Evolutionary conservation across 2,113 vertebrate species (phyloP).

Genomic region (Thomomys bottae): DNA sequence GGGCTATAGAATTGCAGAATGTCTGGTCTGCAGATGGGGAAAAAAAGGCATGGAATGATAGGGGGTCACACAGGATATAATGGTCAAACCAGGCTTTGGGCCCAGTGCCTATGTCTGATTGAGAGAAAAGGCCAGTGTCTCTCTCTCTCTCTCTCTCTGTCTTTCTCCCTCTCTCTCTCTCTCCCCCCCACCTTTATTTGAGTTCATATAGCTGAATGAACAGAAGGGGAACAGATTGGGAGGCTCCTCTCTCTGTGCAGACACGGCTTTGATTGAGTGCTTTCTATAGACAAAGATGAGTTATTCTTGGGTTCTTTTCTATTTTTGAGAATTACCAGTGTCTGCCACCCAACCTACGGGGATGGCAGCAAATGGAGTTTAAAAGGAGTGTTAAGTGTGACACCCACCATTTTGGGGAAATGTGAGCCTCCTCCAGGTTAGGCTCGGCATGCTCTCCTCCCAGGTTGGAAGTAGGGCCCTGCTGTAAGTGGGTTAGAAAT

Average conservation of each 20-base stretch:
- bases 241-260: not conserved
- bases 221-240: not conserved
- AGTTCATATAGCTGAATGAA: not conserved
- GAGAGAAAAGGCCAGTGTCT: not conserved
- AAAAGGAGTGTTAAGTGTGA: not conserved
- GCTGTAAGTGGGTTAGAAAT: not conserved
- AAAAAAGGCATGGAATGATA: not conserved
- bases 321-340: not conserved
- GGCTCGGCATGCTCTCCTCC: not conserved
- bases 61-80: not conserved
- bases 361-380: not conserved
- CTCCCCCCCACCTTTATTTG: not conserved
- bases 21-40: not conserved
- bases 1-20: too few species aligned
- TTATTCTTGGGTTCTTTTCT: not conserved
- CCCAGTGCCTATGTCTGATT: not conserved
- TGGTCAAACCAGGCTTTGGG: not conserved
- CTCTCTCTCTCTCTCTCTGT: not conserved
- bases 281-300: not conserved
- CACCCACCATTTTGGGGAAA: not conserved
- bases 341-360: not conserved
- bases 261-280: not conserved
- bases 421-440: not conserved
- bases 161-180: too few species aligned
- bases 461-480: not conserved